Percentiles rank a stretch among this genome's conserved stretches.
These are phyloP conservation scores for Neogobius melanostomus DNA, from an alignment of 2,113 vertebrate species.

Conservation along the genomic window DNA sequence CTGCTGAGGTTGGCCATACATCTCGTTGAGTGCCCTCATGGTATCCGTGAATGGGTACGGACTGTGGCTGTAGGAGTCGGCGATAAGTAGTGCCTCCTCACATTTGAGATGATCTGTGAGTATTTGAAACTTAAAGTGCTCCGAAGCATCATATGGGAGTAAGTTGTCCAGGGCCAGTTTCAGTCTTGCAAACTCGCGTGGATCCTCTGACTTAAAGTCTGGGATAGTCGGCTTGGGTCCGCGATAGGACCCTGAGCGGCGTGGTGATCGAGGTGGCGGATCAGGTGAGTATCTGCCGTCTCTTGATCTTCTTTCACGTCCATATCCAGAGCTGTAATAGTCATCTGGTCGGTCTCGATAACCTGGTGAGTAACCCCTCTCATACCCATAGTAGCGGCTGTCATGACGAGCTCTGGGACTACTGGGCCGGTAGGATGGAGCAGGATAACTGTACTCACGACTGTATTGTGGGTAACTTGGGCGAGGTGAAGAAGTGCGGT, in stretches of 20 bases:
- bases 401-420: not conserved
- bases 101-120: not conserved
- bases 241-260: not conserved
- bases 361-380: not conserved
- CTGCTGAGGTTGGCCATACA: too few relatives aligned
- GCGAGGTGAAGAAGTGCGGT: too few relatives aligned
- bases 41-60: too few relatives aligned
- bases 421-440: too few relatives aligned
- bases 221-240: too few relatives aligned
- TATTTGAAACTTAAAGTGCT: constrained; percentile 1
- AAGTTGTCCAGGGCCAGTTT: too few relatives aligned
- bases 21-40: too few relatives aligned
- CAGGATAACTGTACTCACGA: too few relatives aligned
- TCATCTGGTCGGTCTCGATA: not conserved
- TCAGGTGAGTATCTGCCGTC: not conserved
- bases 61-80: not conserved
- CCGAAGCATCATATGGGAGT: not conserved
- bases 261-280: not conserved
- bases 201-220: too few relatives aligned
- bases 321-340: not conserved
- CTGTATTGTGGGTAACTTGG: too few relatives aligned
- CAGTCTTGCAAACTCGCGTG: too few relatives aligned
- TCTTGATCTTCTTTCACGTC: not conserved
- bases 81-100: not conserved
- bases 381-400: not conserved